A percentile compares a stretch with the other conserved stretches of the same genome.
These are phyloP conservation scores for Drosophila baimaii DNA, from an alignment of 1,140 invertebrate species.

Conservation along the genomic window DNA sequence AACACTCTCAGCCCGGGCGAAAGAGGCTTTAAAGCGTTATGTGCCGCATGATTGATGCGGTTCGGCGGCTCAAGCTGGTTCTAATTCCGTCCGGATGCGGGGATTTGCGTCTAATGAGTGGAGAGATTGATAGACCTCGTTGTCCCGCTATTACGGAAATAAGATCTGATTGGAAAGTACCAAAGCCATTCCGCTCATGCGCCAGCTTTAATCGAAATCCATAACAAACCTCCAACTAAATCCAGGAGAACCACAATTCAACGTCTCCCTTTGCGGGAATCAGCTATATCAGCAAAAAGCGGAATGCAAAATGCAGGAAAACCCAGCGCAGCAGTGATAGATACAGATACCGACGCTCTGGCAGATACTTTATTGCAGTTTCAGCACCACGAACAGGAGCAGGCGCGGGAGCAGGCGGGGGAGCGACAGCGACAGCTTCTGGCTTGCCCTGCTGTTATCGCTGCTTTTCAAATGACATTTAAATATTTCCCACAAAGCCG, in stretches of 20 bases:
- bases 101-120: constrained; percentile 70
- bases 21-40: constrained; percentile 68
- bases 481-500: constrained; percentile 71
- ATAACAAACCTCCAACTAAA: constrained; percentile 23
- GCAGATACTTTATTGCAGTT: constrained; percentile 69
- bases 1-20: constrained; percentile 52
- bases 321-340: constrained; percentile 34
- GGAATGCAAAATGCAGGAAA: constrained; percentile 52
- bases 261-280: constrained; percentile 16
- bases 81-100: constrained; percentile 25
- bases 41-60: constrained; percentile 68
- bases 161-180: constrained; percentile 22
- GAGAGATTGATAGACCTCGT: constrained; percentile 52
- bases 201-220: constrained; percentile 16
- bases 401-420: not conserved
- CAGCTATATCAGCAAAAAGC: constrained; percentile 51
- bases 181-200: not conserved
- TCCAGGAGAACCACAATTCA: constrained; percentile 58
- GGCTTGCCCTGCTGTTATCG: constrained; percentile 37
- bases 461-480: constrained; percentile 75
- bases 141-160: constrained; percentile 14
- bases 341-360: constrained; percentile 33
- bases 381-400: constrained; percentile 47
- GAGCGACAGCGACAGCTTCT: constrained; percentile 27
- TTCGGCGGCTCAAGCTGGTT: constrained; percentile 36